Percentiles rank a stretch among this genome's conserved stretches.
Conservation (phyloP, 2,797 vertebrate species). For the Enteromius unitaeniatus region DNA sequence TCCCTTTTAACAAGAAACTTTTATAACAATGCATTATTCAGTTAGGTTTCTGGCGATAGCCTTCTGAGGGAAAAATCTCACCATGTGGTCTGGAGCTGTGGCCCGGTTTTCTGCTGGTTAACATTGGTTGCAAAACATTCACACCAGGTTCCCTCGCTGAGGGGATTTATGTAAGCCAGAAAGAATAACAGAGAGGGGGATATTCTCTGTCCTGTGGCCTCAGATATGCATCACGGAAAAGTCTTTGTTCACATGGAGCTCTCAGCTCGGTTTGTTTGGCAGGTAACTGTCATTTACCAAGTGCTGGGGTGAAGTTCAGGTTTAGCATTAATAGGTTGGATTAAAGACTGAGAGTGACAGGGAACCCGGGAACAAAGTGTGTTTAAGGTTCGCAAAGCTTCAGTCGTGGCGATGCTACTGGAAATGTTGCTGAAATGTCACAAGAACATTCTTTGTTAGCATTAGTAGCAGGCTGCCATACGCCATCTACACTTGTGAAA, state of each 20-base stretch:
- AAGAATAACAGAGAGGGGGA: conserved; percentile 50
- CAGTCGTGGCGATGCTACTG: neutral
- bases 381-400: conserved; percentile 40
- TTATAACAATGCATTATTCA: conserved; percentile 73
- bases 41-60: conserved; percentile 67
- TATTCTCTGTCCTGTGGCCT: conserved; percentile 32
- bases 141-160: conserved; percentile 47
- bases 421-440: conserved; percentile 48
- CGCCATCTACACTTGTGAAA: neutral
- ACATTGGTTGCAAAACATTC: conserved; percentile 48
- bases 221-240: conserved; percentile 28
- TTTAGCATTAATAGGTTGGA: conserved; percentile 37
- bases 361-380: conserved; percentile 15
- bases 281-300: conserved; percentile 41
- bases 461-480: conserved; percentile 16
- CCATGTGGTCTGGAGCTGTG: conserved; percentile 63
- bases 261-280: conserved; percentile 36
- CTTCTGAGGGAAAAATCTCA: conserved; percentile 47
- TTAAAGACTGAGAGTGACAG: conserved; percentile 33
- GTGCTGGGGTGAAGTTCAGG: conserved; percentile 34
- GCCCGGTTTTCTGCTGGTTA: conserved; percentile 48
- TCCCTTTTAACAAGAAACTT: conserved; percentile 72
- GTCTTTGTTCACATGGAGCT: conserved; percentile 35
- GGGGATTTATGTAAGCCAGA: conserved; percentile 56
- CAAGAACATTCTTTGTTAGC: conserved; percentile 20